Conservation (phyloP, 2,888 invertebrate genomes). For the Diadromus collaris region DNA sequence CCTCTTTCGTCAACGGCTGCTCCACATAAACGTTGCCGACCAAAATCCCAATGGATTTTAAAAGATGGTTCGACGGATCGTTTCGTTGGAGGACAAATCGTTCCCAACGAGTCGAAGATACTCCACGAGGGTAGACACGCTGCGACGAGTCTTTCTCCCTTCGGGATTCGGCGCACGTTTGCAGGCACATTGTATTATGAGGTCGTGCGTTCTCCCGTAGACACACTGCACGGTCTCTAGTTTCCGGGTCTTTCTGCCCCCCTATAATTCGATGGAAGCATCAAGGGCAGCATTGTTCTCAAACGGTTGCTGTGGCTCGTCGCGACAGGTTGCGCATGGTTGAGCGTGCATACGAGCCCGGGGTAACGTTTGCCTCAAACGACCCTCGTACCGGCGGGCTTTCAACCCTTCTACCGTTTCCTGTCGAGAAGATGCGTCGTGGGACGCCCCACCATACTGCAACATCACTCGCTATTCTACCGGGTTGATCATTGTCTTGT, state of each 20-base stretch:
- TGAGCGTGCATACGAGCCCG: conserved; percentile 25
- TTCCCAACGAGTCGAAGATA: not conserved
- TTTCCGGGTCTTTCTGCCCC: not conserved
- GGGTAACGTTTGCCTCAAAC: conserved; percentile 8
- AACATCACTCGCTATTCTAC: not conserved
- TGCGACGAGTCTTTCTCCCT: conserved; percentile 2
- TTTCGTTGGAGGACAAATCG: not conserved
- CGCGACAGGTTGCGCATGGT: conserved; percentile 28
- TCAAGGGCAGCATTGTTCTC: conserved; percentile 38
- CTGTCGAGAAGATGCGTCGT: conserved; percentile 13
- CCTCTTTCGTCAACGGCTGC: too few relatives aligned
- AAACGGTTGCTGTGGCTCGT: conserved; percentile 40
- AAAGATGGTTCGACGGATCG: not conserved
- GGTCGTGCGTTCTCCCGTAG: not conserved
- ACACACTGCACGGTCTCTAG: not conserved
- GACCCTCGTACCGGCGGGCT: not conserved
- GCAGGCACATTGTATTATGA: not conserved
- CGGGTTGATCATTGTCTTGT: conserved; percentile 33
- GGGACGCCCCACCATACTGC: not conserved
- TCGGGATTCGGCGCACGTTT: conserved; percentile 15
- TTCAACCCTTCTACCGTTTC: conserved; percentile 27
- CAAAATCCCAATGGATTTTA: too few relatives aligned
- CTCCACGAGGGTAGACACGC: not conserved
- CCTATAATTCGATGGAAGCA: conserved; percentile 43
- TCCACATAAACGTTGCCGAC: too few relatives aligned